These are phyloP conservation scores for Camelus dromedarius DNA, from an alignment of 2,113 vertebrate species.

Conservation along the genomic window DNA sequence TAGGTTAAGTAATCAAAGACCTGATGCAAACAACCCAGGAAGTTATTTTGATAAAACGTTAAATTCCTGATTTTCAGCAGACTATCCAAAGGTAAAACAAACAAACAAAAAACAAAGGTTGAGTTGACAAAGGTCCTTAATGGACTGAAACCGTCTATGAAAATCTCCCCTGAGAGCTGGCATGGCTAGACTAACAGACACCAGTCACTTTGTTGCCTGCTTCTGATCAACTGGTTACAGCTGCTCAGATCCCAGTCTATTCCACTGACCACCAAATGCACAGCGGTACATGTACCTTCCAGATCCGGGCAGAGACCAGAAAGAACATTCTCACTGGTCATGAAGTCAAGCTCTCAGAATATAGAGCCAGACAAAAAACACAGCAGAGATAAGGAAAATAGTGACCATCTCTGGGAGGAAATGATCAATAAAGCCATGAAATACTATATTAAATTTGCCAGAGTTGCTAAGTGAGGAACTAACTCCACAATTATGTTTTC, in stretches of 20 bases:
- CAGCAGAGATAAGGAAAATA: neutral
- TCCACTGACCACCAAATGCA: neutral
- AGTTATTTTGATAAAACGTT: too few relatives aligned
- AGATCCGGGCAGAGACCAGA: neutral
- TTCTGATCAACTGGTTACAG: neutral
- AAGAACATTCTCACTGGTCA: neutral
- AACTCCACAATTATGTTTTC: neutral
- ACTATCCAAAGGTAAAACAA: too few relatives aligned
- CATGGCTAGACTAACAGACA: neutral
- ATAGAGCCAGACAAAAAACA: neutral
- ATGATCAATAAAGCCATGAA: too few relatives aligned
- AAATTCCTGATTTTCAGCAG: too few relatives aligned
- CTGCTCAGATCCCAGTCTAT: neutral
- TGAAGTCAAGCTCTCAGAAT: neutral
- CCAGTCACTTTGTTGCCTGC: neutral
- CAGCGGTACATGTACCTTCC: neutral
- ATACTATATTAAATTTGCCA: neutral
- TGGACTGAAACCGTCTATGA: neutral
- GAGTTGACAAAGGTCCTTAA: neutral
- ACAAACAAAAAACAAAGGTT: neutral
- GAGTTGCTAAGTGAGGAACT: neutral
- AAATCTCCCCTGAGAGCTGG: neutral
- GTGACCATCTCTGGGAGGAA: neutral
- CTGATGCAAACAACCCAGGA: too few relatives aligned
- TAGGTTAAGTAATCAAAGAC: too few relatives aligned